phyloP scores from a whole-genome alignment of 2,888 invertebrate genomes.

The Fabriciana adippe region DNA sequence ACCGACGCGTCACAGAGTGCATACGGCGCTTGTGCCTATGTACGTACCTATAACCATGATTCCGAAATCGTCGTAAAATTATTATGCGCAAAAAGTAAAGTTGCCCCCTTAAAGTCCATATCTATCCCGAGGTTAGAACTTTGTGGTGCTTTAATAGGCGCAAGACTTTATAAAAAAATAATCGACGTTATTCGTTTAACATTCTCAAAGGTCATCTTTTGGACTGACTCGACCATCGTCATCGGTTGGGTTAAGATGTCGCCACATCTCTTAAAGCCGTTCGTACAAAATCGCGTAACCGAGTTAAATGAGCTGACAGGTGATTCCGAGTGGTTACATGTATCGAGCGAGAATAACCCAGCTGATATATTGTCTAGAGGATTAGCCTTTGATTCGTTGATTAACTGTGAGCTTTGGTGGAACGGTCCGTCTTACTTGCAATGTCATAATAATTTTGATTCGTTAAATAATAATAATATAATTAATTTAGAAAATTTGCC shows the following conservation, averaged over 20 bases:
- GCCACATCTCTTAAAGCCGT: neutral
- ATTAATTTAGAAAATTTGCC: too few relatives aligned
- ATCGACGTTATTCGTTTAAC: too few relatives aligned
- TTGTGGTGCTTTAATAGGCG: neutral
- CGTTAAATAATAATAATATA: too few relatives aligned
- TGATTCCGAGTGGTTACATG: conserved; percentile 4
- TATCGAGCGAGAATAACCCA: neutral
- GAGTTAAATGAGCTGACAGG: conserved; percentile 7
- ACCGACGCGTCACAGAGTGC: neutral
- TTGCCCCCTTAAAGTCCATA: neutral
- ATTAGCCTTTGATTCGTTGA: conserved; percentile 4
- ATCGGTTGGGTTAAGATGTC: neutral
- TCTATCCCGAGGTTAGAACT: neutral
- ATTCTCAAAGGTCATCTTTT: too few relatives aligned
- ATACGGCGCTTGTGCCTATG: conserved; percentile 1
- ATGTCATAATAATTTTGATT: neutral
- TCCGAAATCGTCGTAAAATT: too few relatives aligned
- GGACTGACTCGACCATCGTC: too few relatives aligned
- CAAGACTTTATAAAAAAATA: too few relatives aligned
- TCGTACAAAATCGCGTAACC: neutral
- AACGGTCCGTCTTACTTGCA: conserved; percentile 5
- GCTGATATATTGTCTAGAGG: conserved; percentile 8
- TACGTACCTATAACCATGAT: neutral
- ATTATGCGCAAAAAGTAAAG: neutral
- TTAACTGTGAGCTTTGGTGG: conserved; percentile 4